phyloP scores from a whole-genome alignment of 1,140 invertebrate species.

The Drosophila tropicalis region DNA sequence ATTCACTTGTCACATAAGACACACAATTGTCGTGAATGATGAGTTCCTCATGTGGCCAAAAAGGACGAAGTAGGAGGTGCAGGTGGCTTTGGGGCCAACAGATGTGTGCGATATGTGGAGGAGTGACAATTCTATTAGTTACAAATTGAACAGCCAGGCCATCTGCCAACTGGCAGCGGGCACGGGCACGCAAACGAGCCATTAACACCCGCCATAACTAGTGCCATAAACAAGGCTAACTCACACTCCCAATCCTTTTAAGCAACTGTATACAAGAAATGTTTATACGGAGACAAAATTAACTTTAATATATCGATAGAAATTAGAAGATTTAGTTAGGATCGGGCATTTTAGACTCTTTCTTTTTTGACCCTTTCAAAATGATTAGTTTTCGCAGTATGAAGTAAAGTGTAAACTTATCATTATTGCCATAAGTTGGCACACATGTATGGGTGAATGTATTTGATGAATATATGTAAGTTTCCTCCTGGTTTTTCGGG shows the following conservation, averaged over 20 bases:
- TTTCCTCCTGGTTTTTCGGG: background rate
- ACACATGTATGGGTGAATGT: too few species aligned
- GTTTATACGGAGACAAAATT: background rate
- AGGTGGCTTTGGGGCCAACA: constrained; percentile 40
- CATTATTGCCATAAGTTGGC: background rate
- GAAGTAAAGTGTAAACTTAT: background rate
- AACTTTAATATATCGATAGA: too few species aligned
- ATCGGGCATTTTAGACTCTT: too few species aligned
- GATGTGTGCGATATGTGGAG: constrained; percentile 61
- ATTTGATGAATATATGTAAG: background rate
- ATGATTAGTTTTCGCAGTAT: background rate
- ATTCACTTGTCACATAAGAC: constrained; percentile 74
- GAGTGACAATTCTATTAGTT: constrained; percentile 77
- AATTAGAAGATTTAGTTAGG: too few species aligned
- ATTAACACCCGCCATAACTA: constrained; percentile 71
- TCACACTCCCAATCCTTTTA: constrained; percentile 16
- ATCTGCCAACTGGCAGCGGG: constrained; percentile 31
- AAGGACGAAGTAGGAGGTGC: constrained; percentile 2
- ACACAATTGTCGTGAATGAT: constrained; percentile 70
- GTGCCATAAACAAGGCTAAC: constrained; percentile 36
- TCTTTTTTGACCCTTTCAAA: too few species aligned
- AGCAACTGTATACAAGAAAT: background rate
- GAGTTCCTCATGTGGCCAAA: constrained; percentile 23
- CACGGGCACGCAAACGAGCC: constrained; percentile 64
- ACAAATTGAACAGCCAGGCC: constrained; percentile 60